Evolutionary conservation across 2,888 invertebrate genomes (phyloP), one percentile per base, ranked within the genome.

Genomic region (Autographa gamma): DNA sequence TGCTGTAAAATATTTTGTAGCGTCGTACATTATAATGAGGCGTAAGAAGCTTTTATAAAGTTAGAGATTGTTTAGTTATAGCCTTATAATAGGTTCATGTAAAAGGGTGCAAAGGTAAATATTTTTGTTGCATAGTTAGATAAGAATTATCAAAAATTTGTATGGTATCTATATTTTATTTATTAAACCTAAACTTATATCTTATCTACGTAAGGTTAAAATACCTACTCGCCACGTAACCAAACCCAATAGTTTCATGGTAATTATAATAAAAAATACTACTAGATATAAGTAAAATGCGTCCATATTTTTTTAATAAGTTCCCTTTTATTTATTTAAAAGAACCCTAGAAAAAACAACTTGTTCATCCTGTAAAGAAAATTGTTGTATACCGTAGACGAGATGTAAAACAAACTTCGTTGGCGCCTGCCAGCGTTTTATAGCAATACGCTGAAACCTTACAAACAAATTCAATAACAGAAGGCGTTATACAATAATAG

Each of bases 401-500:
- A n/a, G n/a, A 48, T 48, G n/a, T 48, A n/a, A 32, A 56, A 16
- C 11, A 7, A 52, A 59, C 11, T 25, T 1, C 54, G 9, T 18
- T 25, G 18, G 61, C 65, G 71, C 80, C 82, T 80, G 58, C 3
- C 31, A 13, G 31, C 13, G 48, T 38, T 13, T 43, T 19, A 71
- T 59, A 76, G 80, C 80, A 76, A 64, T 54, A 31, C 41, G 48
- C 56, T 8, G 34, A 48, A 64, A 31, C 31, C 19, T 14, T 41
- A 19, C 19, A 11, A 2, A 11, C 60, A 43, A 41, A 60, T n/a
- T 8, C 41, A 43, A 9, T 38, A 31, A 0, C 2, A 9, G 14
- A 31, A 63, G 70, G 69, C 60, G 62, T 32, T 58, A n/a, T 13
- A 48, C 56, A 6, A 18, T 52, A 32, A 32, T 16, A 63, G 16